A percentile compares a stretch with the other conserved stretches of the same genome.
phyloP scores from a whole-genome alignment of 2,113 vertebrate genomes.

The Mixornis gularis region DNA sequence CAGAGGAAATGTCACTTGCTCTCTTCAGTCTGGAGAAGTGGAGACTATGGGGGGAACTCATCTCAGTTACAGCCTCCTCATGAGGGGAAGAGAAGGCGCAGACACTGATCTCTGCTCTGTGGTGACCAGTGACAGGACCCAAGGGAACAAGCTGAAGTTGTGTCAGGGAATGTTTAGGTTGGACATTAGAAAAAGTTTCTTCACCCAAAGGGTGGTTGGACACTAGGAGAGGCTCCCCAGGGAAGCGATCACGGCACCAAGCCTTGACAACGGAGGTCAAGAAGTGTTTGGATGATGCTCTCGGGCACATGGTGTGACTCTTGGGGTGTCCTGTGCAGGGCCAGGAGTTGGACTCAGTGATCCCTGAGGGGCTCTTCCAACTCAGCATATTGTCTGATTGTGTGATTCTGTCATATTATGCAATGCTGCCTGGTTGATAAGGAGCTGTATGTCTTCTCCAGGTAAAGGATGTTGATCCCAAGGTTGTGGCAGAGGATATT shows the following conservation, averaged over 20 bases:
- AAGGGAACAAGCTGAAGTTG: background rate
- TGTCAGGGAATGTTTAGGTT: background rate
- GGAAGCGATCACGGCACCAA: background rate
- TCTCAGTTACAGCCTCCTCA: background rate
- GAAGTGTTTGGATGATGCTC: background rate
- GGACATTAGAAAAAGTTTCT: background rate
- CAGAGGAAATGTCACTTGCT: background rate
- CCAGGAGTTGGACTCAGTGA: background rate
- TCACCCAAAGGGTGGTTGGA: background rate
- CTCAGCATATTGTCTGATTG: background rate
- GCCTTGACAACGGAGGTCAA: background rate
- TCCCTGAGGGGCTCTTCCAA: background rate
- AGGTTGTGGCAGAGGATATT: background rate
- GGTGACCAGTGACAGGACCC: no score
- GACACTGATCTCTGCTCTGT: background rate
- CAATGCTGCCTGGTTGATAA: background rate
- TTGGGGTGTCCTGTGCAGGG: background rate
- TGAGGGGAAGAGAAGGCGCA: background rate
- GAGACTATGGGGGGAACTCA: background rate
- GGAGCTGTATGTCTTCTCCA: background rate
- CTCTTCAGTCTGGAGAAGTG: background rate
- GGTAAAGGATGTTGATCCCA: background rate
- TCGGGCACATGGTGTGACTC: background rate
- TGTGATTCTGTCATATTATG: background rate
- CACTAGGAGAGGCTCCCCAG: background rate